Conservation (phyloP, 2,797 vertebrate genomes). For the Gobio occitaniae region DNA sequence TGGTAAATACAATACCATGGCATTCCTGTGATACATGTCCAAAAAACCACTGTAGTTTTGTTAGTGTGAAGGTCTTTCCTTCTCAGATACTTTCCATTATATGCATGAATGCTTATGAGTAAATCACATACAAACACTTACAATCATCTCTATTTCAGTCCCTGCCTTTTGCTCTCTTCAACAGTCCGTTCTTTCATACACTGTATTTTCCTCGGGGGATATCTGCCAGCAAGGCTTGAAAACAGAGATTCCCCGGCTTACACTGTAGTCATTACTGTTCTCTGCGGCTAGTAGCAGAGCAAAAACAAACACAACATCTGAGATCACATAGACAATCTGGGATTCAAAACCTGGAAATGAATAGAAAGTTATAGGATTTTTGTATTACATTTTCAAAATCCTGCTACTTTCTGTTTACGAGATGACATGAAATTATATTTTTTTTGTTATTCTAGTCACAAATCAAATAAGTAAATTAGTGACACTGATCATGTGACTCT, state of each 20-base stretch:
- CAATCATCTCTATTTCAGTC: not conserved
- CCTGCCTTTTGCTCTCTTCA: not conserved
- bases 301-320: constrained; percentile 1
- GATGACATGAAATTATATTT: not conserved
- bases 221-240: constrained; percentile 22
- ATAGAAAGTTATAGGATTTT: not conserved
- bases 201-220: constrained; percentile 6
- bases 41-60: not conserved
- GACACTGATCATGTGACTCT: not conserved
- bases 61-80: not conserved
- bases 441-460: not conserved
- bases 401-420: not conserved
- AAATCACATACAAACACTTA: constrained; percentile 13
- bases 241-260: constrained; percentile 29
- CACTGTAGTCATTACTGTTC: constrained; percentile 16
- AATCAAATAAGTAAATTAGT: not conserved
- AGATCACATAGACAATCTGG: not conserved
- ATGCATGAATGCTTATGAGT: not conserved
- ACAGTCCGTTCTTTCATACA: constrained; percentile 19
- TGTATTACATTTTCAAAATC: not conserved
- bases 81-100: not conserved
- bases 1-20: not conserved
- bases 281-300: not conserved
- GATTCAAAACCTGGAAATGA: not conserved
- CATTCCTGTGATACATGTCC: not conserved